These are phyloP conservation scores for Tyrophagus putrescentiae DNA, from an alignment of 1,140 invertebrate species.

Conservation along the genomic window DNA sequence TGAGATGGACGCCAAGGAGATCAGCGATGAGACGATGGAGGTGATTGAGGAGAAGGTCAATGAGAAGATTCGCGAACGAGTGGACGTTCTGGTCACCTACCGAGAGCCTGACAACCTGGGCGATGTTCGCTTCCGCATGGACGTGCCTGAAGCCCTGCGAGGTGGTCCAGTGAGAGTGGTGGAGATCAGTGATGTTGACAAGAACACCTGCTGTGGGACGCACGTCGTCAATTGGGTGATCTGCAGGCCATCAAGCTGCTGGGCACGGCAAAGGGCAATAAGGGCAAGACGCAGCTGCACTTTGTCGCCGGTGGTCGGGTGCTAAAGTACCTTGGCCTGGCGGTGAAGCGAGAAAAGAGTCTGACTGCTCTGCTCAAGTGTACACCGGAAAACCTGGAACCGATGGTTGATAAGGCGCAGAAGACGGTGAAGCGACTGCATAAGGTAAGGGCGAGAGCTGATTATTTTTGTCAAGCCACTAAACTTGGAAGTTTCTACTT, in stretches of 20 bases:
- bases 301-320: slow-evolving; percentile 34
- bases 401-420: slow-evolving; percentile 14
- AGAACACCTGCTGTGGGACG: slow-evolving; percentile 35
- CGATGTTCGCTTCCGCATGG: slow-evolving; percentile 30
- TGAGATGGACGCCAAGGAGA: slow-evolving; percentile 37
- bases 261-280: slow-evolving; percentile 33
- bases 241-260: slow-evolving; percentile 35
- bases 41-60: slow-evolving; percentile 33
- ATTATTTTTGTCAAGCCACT: not conserved
- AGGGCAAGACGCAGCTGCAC: slow-evolving; percentile 32
- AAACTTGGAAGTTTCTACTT: not conserved
- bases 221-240: slow-evolving; percentile 34
- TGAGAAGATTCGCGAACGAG: slow-evolving; percentile 11
- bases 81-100: not conserved
- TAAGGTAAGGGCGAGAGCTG: not conserved
- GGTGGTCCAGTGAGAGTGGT: slow-evolving; percentile 32
- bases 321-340: slow-evolving; percentile 30
- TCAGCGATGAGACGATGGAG: slow-evolving; percentile 24
- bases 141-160: slow-evolving; percentile 33
- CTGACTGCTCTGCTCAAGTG: slow-evolving; percentile 31
- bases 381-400: slow-evolving; percentile 4
- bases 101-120: not conserved
- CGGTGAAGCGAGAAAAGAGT: slow-evolving; percentile 30
- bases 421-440: slow-evolving; percentile 7
- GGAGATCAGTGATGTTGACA: slow-evolving; percentile 33